Conservation (phyloP, 2,113 vertebrate genomes). For the Heptranchias perlo region DNA sequence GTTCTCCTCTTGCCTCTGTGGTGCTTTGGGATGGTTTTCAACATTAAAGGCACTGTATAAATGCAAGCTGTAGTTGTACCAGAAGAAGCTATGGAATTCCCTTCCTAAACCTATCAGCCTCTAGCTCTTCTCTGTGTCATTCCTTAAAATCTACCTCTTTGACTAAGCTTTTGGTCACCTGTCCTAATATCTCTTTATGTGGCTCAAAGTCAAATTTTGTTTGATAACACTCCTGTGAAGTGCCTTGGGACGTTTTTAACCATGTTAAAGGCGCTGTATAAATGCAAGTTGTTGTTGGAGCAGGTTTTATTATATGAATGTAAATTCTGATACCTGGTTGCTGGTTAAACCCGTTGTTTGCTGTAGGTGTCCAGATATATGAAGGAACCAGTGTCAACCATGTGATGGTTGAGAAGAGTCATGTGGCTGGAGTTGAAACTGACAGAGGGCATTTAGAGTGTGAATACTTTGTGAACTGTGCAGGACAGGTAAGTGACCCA, state of each 20-base stretch:
- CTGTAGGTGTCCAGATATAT: slow-evolving; percentile 80
- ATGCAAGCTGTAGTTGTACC: too few species aligned
- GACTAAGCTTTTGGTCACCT: background rate
- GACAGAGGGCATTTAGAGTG: slow-evolving; percentile 85
- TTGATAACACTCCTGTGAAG: background rate
- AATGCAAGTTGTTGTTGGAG: background rate
- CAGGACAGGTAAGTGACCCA: slow-evolving; percentile 76
- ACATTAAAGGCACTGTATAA: too few species aligned
- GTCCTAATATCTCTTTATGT: background rate
- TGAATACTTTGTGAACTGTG: slow-evolving; percentile 93
- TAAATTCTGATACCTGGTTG: background rate
- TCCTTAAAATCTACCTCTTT: too few species aligned
- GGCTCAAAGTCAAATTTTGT: background rate
- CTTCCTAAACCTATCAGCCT: too few species aligned
- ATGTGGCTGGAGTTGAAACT: slow-evolving; percentile 77
- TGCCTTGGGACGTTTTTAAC: background rate
- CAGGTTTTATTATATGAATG: background rate
- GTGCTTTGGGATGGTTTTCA: too few species aligned
- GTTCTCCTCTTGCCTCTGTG: too few species aligned
- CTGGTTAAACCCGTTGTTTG: background rate
- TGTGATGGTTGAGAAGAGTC: slow-evolving; percentile 73
- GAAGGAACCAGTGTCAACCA: slow-evolving; percentile 82
- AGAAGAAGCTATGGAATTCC: too few species aligned
- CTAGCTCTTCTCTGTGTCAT: too few species aligned
- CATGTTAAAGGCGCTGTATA: background rate